Conservation (phyloP, 2,113 vertebrate species). For the Salvelinus sp. region DNA sequence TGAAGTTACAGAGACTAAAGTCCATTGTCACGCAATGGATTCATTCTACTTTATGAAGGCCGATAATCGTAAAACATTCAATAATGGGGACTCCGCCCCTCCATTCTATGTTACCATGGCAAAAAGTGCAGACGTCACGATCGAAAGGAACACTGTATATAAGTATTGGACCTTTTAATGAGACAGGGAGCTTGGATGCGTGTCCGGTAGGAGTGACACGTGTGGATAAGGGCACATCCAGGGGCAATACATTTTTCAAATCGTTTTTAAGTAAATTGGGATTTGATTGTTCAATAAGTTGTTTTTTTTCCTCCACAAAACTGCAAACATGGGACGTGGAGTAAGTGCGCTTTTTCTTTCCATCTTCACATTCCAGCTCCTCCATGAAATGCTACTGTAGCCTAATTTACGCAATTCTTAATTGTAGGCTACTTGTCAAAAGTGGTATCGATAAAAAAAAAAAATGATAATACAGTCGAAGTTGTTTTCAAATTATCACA, state of each 20-base stretch:
- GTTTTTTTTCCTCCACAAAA: conserved; percentile 25
- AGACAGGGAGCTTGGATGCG: conserved; percentile 56
- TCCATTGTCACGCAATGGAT: conserved; percentile 1
- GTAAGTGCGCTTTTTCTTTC: conserved; percentile 63
- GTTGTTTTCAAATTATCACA: not conserved
- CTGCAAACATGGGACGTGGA: conserved; percentile 75
- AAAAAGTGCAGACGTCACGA: conserved; percentile 73
- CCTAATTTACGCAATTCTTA: not conserved
- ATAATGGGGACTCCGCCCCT: conserved; percentile 60
- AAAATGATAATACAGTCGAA: conserved; percentile 36
- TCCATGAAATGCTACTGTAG: not conserved
- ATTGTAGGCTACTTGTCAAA: not conserved
- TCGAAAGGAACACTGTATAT: conserved; percentile 68
- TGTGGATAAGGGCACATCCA: conserved; percentile 50
- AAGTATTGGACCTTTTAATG: conserved; percentile 54
- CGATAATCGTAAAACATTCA: conserved; percentile 30
- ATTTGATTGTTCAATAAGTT: conserved; percentile 33
- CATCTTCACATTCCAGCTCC: not conserved
- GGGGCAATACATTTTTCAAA: conserved; percentile 42
- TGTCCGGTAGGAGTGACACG: conserved; percentile 62
- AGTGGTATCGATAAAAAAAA: not conserved
- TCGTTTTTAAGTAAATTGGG: conserved; percentile 46
- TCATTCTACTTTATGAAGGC: not conserved
- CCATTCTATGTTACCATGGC: conserved; percentile 74
- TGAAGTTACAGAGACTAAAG: not conserved